Conservation (phyloP, 2,888 invertebrate genomes). For the Danaus chrysippus region DNA sequence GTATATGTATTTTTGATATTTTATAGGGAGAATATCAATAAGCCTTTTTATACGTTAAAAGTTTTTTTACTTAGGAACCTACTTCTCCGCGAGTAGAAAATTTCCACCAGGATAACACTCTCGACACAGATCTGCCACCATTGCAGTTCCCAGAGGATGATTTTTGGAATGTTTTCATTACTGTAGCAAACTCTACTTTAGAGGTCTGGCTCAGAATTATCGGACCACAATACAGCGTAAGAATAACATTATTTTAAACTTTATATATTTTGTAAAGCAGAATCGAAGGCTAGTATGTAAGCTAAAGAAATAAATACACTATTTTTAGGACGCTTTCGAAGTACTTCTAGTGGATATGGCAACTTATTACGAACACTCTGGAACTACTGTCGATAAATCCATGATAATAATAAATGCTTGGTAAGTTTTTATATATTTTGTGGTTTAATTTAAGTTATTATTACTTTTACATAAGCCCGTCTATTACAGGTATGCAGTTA, state of each 20-base stretch:
- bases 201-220: constrained; percentile 84
- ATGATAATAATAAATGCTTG: constrained; percentile 69
- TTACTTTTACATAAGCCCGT: not conserved
- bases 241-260: constrained; percentile 37
- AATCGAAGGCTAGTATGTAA: no score
- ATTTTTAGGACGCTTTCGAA: constrained; percentile 69
- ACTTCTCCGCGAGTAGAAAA: constrained; percentile 37
- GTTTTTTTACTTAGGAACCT: constrained; percentile 31
- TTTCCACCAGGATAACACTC: constrained; percentile 45
- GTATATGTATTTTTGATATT: not conserved
- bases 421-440: constrained; percentile 43
- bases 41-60: not conserved
- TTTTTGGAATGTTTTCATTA: constrained; percentile 81
- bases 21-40: not conserved
- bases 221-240: constrained; percentile 81
- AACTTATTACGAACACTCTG: constrained; percentile 59
- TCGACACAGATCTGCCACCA: constrained; percentile 65
- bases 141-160: constrained; percentile 68
- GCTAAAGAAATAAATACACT: constrained; percentile 5
- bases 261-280: not conserved
- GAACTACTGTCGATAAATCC: constrained; percentile 63
- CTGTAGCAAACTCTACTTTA: constrained; percentile 79
- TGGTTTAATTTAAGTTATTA: not conserved
- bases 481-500: constrained; percentile 63
- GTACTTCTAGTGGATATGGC: constrained; percentile 73